These are phyloP conservation scores for Progne subis DNA, from an alignment of 2,113 vertebrate genomes.

Conservation along the genomic window DNA sequence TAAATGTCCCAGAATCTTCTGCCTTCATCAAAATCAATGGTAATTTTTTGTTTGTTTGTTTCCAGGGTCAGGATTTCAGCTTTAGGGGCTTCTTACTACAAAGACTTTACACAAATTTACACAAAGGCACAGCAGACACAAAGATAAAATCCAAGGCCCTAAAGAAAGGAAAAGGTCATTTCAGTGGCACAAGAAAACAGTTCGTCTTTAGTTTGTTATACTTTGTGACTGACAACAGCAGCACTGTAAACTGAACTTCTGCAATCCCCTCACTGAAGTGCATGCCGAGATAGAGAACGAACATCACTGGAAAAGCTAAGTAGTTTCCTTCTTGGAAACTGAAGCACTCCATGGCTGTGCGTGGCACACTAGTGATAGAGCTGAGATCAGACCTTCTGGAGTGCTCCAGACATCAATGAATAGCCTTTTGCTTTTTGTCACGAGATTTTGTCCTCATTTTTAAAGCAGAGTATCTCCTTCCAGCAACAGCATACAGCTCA, in stretches of 20 bases:
- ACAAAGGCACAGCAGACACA: neutral
- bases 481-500: rapidly evolving
- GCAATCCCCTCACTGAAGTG: neutral
- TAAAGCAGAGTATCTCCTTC: neutral
- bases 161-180: neutral
- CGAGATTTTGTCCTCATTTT: neutral
- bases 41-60: neutral
- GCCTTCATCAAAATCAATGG: neutral
- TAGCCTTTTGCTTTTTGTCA: neutral
- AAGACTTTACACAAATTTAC: neutral
- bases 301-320: neutral
- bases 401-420: neutral
- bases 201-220: neutral
- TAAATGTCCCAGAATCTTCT: neutral
- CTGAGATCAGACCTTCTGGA: neutral
- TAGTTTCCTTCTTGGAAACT: neutral
- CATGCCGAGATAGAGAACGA: neutral
- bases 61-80: neutral
- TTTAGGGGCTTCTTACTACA: neutral
- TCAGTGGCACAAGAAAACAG: neutral
- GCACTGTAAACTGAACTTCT: neutral
- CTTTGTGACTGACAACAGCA: neutral
- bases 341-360: neutral
- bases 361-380: neutral
- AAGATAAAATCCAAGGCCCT: neutral